These are phyloP conservation scores for Trilocha varians DNA, from an alignment of 2,888 invertebrate genomes.

Conservation along the genomic window DNA sequence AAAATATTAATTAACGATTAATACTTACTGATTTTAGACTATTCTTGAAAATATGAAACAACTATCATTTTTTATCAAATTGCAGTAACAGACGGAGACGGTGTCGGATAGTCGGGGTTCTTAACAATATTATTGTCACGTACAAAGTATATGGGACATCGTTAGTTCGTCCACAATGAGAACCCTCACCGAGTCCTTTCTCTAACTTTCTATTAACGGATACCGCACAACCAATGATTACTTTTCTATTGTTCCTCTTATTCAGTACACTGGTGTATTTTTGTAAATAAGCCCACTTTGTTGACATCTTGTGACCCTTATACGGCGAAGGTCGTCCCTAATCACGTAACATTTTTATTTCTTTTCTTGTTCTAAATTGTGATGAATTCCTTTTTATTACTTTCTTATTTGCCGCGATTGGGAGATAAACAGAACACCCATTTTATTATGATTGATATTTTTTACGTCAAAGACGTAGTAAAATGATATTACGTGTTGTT, in stretches of 20 bases:
- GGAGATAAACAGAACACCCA: background rate
- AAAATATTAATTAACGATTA: too few relatives aligned
- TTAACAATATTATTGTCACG: constrained; percentile 42
- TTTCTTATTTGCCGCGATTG: background rate
- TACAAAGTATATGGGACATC: constrained; percentile 49
- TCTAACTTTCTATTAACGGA: background rate
- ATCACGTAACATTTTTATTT: constrained; percentile 11
- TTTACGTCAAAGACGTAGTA: too few relatives aligned
- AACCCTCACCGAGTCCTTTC: constrained; percentile 13
- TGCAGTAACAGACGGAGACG: background rate
- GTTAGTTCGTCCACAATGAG: constrained; percentile 43
- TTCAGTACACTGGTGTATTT: background rate
- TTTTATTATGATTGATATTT: background rate
- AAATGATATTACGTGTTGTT: background rate
- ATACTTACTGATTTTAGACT: too few relatives aligned
- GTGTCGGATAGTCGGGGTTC: background rate
- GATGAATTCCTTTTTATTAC: background rate
- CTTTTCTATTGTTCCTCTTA: background rate
- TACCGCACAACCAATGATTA: background rate
- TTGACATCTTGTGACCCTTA: background rate
- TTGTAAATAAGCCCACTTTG: background rate
- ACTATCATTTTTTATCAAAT: background rate
- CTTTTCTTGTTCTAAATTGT: background rate
- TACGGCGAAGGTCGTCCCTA: background rate
- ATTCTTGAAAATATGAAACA: too few relatives aligned